These are phyloP conservation scores for Camponotus pennsylvanicus DNA, from an alignment of 1,140 invertebrate species.

Conservation along the genomic window DNA sequence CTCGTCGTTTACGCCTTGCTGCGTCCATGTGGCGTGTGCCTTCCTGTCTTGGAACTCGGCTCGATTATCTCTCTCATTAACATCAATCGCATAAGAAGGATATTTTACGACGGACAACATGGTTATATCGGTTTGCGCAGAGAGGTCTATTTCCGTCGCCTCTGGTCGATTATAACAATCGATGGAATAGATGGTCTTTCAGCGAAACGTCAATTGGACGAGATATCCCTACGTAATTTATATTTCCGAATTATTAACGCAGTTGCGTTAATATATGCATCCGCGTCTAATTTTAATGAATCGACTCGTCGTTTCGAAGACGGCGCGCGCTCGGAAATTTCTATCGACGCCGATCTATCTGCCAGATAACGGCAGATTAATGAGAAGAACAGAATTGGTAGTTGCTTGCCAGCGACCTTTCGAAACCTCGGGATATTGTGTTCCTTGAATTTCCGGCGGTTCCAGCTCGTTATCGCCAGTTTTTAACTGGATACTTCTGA, in stretches of 20 bases:
- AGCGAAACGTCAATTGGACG: conserved; percentile 23
- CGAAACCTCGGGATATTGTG: background rate
- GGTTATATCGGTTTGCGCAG: background rate
- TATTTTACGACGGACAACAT: conserved; percentile 51
- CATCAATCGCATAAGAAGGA: conserved; percentile 51
- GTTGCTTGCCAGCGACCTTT: background rate
- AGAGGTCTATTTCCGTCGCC: background rate
- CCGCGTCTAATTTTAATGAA: conserved; percentile 68
- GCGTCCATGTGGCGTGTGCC: conserved; percentile 26
- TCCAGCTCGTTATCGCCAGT: background rate
- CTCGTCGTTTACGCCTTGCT: conserved; percentile 31
- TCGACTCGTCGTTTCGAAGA: conserved; percentile 31
- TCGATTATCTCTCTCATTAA: conserved; percentile 72
- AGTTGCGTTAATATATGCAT: conserved; percentile 33
- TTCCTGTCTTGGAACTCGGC: conserved; percentile 41
- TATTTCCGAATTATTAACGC: conserved; percentile 66
- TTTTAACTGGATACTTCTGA: background rate
- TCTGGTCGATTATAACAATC: background rate
- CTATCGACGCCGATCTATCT: conserved; percentile 74
- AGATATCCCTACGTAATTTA: conserved; percentile 30
- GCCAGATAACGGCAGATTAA: conserved; percentile 77
- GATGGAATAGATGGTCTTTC: conserved; percentile 37
- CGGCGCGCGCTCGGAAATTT: conserved; percentile 68
- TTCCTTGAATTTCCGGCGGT: conserved; percentile 40
- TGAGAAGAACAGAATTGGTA: conserved; percentile 54